phyloP scores from a whole-genome alignment of 2,797 vertebrate species.

The Naso thynnoides region DNA sequence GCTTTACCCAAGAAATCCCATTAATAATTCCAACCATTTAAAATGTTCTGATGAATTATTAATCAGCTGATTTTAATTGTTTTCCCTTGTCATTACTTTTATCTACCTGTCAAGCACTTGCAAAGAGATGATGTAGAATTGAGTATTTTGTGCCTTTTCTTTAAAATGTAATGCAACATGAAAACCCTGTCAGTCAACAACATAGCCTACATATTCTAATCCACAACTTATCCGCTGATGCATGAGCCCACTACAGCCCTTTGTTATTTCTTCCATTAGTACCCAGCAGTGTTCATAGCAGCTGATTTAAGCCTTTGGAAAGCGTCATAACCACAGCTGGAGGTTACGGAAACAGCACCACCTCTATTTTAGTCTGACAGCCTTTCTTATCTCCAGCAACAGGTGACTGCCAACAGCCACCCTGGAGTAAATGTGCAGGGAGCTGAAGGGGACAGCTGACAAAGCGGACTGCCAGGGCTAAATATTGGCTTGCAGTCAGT shows the following conservation, averaged over 20 bases:
- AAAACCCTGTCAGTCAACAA: neutral
- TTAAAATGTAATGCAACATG: neutral
- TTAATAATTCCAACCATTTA: neutral
- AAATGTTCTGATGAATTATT: neutral
- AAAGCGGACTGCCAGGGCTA: constrained; percentile 6
- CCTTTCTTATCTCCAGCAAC: constrained; percentile 63
- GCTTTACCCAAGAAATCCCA: neutral
- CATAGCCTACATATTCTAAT: neutral
- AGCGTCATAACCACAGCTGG: constrained; percentile 33
- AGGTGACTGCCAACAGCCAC: constrained; percentile 62
- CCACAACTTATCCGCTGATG: neutral
- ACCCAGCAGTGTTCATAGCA: constrained; percentile 5
- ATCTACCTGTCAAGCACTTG: neutral
- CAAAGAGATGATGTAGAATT: neutral
- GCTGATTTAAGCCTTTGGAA: constrained; percentile 18
- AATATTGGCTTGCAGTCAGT: neutral
- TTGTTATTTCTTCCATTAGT: neutral
- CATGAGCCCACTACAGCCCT: neutral
- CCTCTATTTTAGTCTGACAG: constrained; percentile 65
- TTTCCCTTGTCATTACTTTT: neutral
- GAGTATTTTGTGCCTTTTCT: neutral
- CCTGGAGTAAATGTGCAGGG: constrained; percentile 21
- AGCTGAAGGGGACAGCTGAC: constrained; percentile 40
- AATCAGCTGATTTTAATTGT: fast-evolving
- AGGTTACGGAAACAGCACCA: constrained; percentile 33